A percentile compares a stretch with the other conserved stretches of the same genome.
Conservation (phyloP, 2,113 vertebrate species). For the Pollachius pollachius region DNA sequence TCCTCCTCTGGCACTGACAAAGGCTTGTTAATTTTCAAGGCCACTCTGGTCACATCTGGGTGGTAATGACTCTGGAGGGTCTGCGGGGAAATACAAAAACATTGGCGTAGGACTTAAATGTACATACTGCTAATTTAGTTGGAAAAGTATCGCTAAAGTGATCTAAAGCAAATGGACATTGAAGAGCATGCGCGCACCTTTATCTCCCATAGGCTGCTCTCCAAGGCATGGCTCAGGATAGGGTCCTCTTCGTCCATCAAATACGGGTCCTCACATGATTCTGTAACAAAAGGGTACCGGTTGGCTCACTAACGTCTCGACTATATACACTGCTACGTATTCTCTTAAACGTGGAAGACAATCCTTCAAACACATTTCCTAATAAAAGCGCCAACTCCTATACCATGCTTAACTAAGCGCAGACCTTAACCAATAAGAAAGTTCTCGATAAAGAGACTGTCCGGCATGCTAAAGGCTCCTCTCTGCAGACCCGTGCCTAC, state of each 20-base stretch:
- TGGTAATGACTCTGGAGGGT: slow-evolving; percentile 90
- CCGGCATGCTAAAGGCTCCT: background rate
- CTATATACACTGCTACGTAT: background rate
- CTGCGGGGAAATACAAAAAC: slow-evolving; percentile 52
- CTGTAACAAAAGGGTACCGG: slow-evolving; percentile 55
- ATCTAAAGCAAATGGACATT: no score
- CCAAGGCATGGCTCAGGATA: slow-evolving; percentile 80
- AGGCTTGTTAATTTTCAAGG: slow-evolving; percentile 76
- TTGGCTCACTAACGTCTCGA: background rate
- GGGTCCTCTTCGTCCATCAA: slow-evolving; percentile 84
- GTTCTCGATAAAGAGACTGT: background rate
- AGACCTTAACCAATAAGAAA: background rate
- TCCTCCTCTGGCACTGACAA: slow-evolving; percentile 79
- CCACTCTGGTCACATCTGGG: slow-evolving; percentile 85
- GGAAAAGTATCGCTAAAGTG: no score
- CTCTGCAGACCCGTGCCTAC: slow-evolving; percentile 31
- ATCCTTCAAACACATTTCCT: no score
- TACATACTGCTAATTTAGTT: background rate
- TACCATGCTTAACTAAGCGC: no score
- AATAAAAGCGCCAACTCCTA: no score
- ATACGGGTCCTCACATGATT: slow-evolving; percentile 81
- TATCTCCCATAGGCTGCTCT: slow-evolving; percentile 96
- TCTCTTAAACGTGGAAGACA: no score
- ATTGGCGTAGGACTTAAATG: background rate
- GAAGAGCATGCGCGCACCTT: slow-evolving; percentile 68